Conservation (phyloP, 2,888 invertebrate species). For the Eupelmus urozonus region DNA sequence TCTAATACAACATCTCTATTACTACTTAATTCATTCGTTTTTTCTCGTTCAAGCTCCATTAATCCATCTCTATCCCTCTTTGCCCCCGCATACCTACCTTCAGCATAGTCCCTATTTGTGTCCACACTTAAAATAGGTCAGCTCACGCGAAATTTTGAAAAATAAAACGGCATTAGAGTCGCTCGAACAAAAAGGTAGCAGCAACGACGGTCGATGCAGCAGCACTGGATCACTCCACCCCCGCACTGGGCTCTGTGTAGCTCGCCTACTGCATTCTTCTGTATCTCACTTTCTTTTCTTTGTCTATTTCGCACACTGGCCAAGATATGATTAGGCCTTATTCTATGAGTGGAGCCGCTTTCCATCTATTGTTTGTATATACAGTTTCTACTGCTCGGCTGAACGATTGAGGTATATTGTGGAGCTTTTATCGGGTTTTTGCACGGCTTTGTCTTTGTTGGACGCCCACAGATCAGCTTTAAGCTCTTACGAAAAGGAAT, state of each 20-base stretch:
- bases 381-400: no score
- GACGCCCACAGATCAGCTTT: no score
- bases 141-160: not conserved
- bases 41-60: not conserved
- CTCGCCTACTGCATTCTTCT: not conserved
- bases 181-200: not conserved
- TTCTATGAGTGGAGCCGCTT: no score
- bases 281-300: not conserved
- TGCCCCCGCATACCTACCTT: not conserved
- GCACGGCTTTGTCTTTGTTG: no score
- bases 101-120: not conserved
- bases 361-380: no score
- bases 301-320: not conserved
- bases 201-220: conserved; percentile 37
- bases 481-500: no score
- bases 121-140: not conserved
- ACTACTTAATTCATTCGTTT: not conserved
- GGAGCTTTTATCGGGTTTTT: no score
- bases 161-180: not conserved
- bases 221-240: not conserved
- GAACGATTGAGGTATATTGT: no score
- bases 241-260: not conserved
- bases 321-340: no score
- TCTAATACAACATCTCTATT: not conserved
- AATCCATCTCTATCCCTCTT: not conserved